Evolutionary conservation across 2,888 invertebrate genomes (phyloP), one percentile per base, ranked within the genome.

Genomic region (Machimus rusticus): DNA sequence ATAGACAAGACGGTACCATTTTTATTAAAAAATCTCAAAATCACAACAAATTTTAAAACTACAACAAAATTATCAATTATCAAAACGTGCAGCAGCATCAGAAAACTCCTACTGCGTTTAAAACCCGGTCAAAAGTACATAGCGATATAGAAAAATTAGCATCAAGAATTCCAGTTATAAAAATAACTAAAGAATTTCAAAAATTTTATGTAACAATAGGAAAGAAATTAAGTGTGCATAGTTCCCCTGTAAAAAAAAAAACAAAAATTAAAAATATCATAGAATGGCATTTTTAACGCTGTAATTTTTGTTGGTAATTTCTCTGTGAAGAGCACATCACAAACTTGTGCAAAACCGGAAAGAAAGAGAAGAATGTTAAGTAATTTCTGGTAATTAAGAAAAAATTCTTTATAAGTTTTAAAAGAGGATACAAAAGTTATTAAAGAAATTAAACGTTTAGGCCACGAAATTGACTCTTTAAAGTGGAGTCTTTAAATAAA

Each of bases 391-490:
- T 57, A 82, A 82, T 8, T 76, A 19, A 76, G 76, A 37, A 57
- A 79, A 51, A 81, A 31, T 55, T 82, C 37, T 57, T 57, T 82
- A 57, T 37, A 51, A 82, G 57, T 82, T 82, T 46, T 46, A 74
- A 74, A 28, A 66, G 28, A 66, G 66, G 28, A 66, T 66, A 66
- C 66, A 66, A 66, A 66, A 66, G 66, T 66, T 66, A 66, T 66
- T 82, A 51, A 82, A 82, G 28, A 66, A 66, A 79, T 79, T 51
- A 79, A 82, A 37, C 66, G 82, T 82, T 82, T 82, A 82, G 82
- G 57, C 82, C 82, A 79, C 57, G 31, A 81, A 81, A 81, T 81
- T 81, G 28, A 81, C 2, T 51, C 55, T 9, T 19, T 31, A 81
- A 9, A 57, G 57, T 6, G 51, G 37, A 66, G 57, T 82, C 37